Evolutionary conservation across 2,888 invertebrate species (phyloP), one percentile per base, ranked within the genome.

Genomic region (Pimpla rufipes): DNA sequence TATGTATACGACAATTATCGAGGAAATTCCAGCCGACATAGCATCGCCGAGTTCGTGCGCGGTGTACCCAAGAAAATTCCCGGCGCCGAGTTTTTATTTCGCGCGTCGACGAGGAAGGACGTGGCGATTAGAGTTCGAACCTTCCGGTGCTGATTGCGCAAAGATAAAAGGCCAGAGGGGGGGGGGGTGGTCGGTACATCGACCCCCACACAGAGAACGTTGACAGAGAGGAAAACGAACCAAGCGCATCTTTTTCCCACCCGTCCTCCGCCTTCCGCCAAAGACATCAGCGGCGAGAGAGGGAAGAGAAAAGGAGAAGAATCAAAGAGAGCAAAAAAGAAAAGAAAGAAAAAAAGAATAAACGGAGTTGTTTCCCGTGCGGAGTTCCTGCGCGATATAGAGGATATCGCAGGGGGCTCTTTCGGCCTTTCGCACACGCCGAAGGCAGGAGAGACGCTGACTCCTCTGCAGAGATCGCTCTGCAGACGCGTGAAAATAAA

Each of bases 401-500:
- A 70, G 23, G 45, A 74, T 81, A 84, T 73, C 64, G 64, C 76
- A 79, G 52, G 73, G 57, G 68, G 55, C 47, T 76, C n/a, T 52
- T 40, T 29, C 29, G 40, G 62, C 23, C 50, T 74, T 29, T 75
- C 23, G 37, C 71, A 29, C 55, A 47, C 11, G 18, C 52, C 68
- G 79, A 75, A 40, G 74, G 59, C 8, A 59, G n/a, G 59, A 76
- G 82, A 78, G 52, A 64, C 67, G 18, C 42, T 74, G 50, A 29
- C 29, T 29, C 29, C 35, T 52, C 29, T 77, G 66, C 40, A 80
- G 76, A 57, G 86, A 81, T 79, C 71, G 74, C 59, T 55, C 89
- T 90, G 89, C 88, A 91, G 90, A 90, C 91, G 94, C 94, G 94
- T 93, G 94, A 94, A 94, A 94, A 94, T 94, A 94, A 93, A 94